Base-by-base conservation (phyloP, 2,797 vertebrate genomes). In the Cyprinella venusta region DNA sequence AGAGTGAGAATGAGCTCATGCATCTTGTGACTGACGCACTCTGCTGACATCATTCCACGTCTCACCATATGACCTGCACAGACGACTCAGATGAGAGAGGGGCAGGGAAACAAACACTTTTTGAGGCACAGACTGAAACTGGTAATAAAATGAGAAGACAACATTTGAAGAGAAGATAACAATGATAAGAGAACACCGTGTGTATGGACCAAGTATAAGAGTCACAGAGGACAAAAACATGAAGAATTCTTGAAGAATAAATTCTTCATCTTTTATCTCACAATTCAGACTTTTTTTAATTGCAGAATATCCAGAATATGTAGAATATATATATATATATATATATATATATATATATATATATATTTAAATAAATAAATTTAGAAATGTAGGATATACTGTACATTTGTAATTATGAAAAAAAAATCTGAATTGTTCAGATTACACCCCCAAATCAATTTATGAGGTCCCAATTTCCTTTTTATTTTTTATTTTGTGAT, bases 31-130 rank as follows among this genome's bases (percentile, higher is more conserved):
- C 88, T 95, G 93, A 95, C 93, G 93, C 90, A 93, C 83, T 90
- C 86, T 91, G 88, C 92, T 94, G 93, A 95, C 93, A 93, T 95
- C 94, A 94, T 79, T 80, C 88, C 85, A 86, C 85, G 83, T 90
- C 86, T 88, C 88, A 89, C 87, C 87, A 86, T 91, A 90, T 90
- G 88, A 92, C 88, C 87, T 87, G 80, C 79, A 74, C 68, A 81
- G 76, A 64, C 18, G 76, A 26, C 19, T 40, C 24, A 56, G 24
- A 5, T 36, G 50, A 65, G 52, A 76, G 24, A 75, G 21, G 8
- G 36, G 3, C 8, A 10, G 24, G n/a, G 19, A 24, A 67, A 38
- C 52, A 45, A 61, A 30, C 0, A 2, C 36, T 50, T 50, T 16
- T 18, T 80, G 71, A 69, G 21, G 52, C 33, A 78, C n/a, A 50